A percentile compares a stretch with the other conserved stretches of the same genome.
Conservation (phyloP, 2,888 invertebrate species). For the Dysmachus trigonus region DNA sequence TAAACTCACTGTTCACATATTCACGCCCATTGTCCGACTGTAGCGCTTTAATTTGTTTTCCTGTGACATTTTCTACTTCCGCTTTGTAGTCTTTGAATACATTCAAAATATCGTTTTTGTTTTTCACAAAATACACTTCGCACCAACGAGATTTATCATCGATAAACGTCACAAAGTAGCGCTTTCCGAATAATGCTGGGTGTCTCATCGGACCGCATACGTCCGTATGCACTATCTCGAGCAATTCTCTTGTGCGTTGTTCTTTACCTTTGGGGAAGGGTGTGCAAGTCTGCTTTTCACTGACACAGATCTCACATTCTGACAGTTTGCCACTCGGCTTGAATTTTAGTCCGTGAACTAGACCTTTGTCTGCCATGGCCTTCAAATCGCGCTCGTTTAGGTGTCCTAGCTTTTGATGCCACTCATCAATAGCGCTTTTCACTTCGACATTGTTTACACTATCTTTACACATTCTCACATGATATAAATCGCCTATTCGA, state of each 20-base stretch:
- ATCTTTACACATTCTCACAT: too few species aligned
- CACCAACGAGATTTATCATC: not conserved
- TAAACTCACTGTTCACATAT: too few species aligned
- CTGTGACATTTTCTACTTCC: too few species aligned
- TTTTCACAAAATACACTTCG: not conserved
- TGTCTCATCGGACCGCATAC: not conserved
- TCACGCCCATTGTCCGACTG: too few species aligned
- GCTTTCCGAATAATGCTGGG: not conserved
- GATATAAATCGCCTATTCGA: too few species aligned
- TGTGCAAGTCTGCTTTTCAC: too few species aligned
- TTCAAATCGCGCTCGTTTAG: constrained; percentile 28
- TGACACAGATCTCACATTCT: too few species aligned
- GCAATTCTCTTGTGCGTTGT: not conserved
- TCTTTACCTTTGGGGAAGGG: too few species aligned
- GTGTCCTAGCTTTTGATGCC: constrained; percentile 49
- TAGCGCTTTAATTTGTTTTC: too few species aligned
- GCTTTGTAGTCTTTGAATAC: not conserved
- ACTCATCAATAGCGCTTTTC: not conserved
- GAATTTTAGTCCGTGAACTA: not conserved
- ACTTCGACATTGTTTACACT: too few species aligned
- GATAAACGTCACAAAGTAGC: not conserved
- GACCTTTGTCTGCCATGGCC: not conserved
- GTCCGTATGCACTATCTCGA: not conserved
- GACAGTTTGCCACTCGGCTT: too few species aligned
- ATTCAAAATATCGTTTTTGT: not conserved